Evolutionary conservation across 2,797 vertebrate species (phyloP).

Genomic region (Eulemur albifrons): DNA sequence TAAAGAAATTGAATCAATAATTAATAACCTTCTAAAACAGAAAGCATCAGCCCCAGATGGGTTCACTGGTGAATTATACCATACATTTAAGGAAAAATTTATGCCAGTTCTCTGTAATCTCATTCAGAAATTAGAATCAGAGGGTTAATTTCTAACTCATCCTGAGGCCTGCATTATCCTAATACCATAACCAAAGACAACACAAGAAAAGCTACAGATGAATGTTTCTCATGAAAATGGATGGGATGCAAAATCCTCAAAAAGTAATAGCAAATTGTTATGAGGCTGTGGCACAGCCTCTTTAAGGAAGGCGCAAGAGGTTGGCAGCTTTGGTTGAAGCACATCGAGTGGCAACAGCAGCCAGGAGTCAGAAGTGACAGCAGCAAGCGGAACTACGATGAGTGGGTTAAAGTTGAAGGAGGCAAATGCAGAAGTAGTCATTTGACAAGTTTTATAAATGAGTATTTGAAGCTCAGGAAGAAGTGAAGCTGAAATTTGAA

Average conservation of each 20-base stretch:
- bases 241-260: not conserved
- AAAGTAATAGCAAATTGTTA: not conserved
- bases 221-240: not conserved
- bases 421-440: conserved; percentile 99
- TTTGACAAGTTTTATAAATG: conserved; percentile 97
- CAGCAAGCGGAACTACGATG: conserved; percentile 88
- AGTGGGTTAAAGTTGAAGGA: conserved; percentile 98
- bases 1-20: not conserved
- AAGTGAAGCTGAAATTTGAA: conserved; percentile 98
- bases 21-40: not conserved
- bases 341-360: conserved; percentile 40
- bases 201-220: not conserved
- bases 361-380: conserved; percentile 89
- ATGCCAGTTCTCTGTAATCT: not conserved
- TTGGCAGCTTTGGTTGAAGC: conserved; percentile 51
- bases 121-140: not conserved
- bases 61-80: not conserved
- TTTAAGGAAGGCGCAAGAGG: not conserved
- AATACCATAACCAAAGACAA: not conserved
- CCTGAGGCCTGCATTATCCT: not conserved
- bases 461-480: conserved; percentile 98
- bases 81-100: not conserved
- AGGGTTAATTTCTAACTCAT: not conserved
- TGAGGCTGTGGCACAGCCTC: conserved; percentile 54
- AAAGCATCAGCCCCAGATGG: not conserved